Evolutionary conservation across 2,797 vertebrate species (phyloP), one percentile per base, ranked within the genome.

Genomic region (Liasis olivaceus): DNA sequence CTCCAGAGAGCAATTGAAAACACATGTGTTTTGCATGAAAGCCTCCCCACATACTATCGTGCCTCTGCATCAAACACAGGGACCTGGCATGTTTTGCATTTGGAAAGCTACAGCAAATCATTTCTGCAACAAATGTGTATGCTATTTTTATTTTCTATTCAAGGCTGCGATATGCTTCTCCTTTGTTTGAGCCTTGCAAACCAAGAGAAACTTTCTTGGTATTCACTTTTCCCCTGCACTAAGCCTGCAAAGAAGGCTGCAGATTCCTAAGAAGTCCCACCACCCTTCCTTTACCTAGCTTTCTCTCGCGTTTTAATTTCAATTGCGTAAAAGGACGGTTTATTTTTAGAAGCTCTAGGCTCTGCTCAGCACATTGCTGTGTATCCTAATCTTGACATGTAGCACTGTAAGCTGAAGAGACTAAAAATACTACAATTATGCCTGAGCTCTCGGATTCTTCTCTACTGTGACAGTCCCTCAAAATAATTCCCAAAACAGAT

Each of bases 1-100:
- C 97, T 98, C 98, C 98, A 98, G 97, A 98, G 92, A 98, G 98
- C 98, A 98, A 98, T 97, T 95, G 97, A 96, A 98, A 98, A 97
- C 98, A 98, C 97, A 97, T 98, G 97, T 97, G 97, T 93, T 95
- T 81, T 92, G 94, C 94, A 93, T 96, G 91, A 97, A 87, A 95
- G 92, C 93, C 96, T 56, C 1, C 0, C 31, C 96, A 89, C 92
- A 93, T 14, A 94, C 91, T 94, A 88, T 91, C 88, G 72, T 94
- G 85, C 66, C 0, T 47, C 42, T 2, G 15, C 91, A 1, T 64
- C 7, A 94, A 51, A 93, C 91, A 93, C 93, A 1, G 47, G 2
- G 91, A 88, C 88, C 87, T 96, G 58, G 92, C 94, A 7, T 28
- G 90, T 77, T 96, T 92, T 93, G 28, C 64, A 62, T 88, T 88